Percentiles rank a stretch among this genome's conserved stretches.
Conservation (phyloP, 23 tunicate species). For the Styela clava region DNA sequence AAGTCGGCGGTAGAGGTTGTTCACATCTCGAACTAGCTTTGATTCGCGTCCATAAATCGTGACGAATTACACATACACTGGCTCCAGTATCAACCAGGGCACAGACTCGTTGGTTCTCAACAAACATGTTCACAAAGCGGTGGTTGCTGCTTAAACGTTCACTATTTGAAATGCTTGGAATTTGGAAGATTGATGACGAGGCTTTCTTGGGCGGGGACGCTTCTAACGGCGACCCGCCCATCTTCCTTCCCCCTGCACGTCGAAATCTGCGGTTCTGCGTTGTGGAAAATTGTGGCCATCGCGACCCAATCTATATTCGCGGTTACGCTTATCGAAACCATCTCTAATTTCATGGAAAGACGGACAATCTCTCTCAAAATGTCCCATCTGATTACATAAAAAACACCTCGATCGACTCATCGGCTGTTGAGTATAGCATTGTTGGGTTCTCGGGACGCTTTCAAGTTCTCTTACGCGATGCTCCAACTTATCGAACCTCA, state of each 20-base stretch:
- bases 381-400: background rate
- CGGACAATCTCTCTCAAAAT: background rate
- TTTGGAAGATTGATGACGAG: background rate
- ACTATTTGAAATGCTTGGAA: background rate
- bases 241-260: background rate
- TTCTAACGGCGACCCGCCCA: background rate
- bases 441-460: no score
- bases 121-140: slow-evolving; percentile 7
- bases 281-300: no score
- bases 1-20: background rate
- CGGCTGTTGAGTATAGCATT: no score
- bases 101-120: background rate
- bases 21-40: background rate
- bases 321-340: background rate
- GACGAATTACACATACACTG: background rate
- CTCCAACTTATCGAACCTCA: background rate
- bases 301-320: no score
- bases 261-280: no score
- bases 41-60: background rate
- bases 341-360: background rate
- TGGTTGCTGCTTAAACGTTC: background rate
- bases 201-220: background rate
- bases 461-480: no score
- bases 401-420: background rate
- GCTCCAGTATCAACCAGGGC: slow-evolving; percentile 22